Evolutionary conservation across 2,113 vertebrate species (phyloP).

Genomic region (Perca fluviatilis): DNA sequence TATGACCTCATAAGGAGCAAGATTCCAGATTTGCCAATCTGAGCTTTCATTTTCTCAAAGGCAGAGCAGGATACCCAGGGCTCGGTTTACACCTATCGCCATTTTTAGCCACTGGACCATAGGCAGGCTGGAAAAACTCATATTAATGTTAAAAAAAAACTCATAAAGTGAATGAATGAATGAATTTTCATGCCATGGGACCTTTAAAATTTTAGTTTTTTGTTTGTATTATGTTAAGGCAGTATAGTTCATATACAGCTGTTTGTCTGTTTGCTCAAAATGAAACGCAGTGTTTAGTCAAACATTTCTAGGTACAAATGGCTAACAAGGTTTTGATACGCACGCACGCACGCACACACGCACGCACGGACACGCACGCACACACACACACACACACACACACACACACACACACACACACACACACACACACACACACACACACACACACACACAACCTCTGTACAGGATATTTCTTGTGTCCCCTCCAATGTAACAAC

Average conservation of each 20-base stretch:
- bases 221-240: not conserved
- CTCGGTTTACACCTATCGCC: too few relatives aligned
- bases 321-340: not conserved
- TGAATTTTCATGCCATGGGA: too few relatives aligned
- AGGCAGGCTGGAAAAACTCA: too few relatives aligned
- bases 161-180: too few relatives aligned
- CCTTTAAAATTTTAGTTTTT: too few relatives aligned
- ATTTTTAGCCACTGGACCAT: too few relatives aligned
- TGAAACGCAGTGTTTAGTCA: not conserved
- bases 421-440: not conserved
- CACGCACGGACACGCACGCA: not conserved
- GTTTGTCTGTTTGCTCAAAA: not conserved
- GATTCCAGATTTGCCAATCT: too few relatives aligned
- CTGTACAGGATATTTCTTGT: not conserved
- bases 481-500: constrained; percentile 19
- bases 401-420: not conserved
- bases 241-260: not conserved
- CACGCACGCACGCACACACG: not conserved
- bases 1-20: too few relatives aligned
- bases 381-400: not conserved
- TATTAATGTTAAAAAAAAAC: too few relatives aligned
- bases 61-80: too few relatives aligned
- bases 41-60: too few relatives aligned
- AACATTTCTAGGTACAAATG: not conserved
- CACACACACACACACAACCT: not conserved